Evolutionary conservation across 2,113 vertebrate genomes (phyloP).

Genomic region (Brachionichthys hirsutus): DNA sequence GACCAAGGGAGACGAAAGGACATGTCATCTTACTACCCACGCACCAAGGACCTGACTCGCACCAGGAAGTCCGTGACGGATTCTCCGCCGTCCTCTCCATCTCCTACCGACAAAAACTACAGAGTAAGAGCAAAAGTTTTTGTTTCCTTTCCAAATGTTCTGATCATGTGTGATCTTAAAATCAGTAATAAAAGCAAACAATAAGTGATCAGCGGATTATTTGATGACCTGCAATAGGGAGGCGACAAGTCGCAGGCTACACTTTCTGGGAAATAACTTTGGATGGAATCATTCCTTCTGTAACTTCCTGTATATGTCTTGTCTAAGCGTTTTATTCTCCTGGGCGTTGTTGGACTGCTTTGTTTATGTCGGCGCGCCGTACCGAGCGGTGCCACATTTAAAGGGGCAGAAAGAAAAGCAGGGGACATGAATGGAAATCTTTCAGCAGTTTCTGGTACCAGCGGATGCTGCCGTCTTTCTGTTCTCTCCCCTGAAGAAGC

Average conservation of each 20-base stretch:
- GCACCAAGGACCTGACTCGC: slow-evolving; percentile 90
- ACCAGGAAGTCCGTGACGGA: slow-evolving; percentile 90
- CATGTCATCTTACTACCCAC: slow-evolving; percentile 90
- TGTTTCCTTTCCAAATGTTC: too few species aligned
- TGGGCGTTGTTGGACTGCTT: slow-evolving; percentile 46
- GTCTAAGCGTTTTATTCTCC: slow-evolving; percentile 61
- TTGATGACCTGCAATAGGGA: slow-evolving; percentile 1
- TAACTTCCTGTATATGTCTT: slow-evolving; percentile 69
- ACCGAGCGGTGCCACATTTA: slow-evolving; percentile 41
- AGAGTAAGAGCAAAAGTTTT: too few species aligned
- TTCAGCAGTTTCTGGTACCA: background rate
- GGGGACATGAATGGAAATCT: background rate
- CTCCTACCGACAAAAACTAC: slow-evolving; percentile 89
- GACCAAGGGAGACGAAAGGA: slow-evolving; percentile 43
- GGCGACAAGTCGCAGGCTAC: background rate
- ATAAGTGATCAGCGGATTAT: too few species aligned
- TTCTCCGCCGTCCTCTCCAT: slow-evolving; percentile 90
- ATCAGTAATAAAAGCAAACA: too few species aligned
- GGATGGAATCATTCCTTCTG: slow-evolving; percentile 53
- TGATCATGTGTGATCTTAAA: too few species aligned
- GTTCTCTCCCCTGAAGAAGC: slow-evolving; percentile 18
- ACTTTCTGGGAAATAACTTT: slow-evolving; percentile 47
- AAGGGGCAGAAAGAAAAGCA: slow-evolving; percentile 30
- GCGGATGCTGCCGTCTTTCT: slow-evolving; percentile 22
- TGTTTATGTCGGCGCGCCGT: slow-evolving; percentile 38